Base-by-base conservation (phyloP, 1,140 invertebrate genomes). In the Zaprionus ornatus region DNA sequence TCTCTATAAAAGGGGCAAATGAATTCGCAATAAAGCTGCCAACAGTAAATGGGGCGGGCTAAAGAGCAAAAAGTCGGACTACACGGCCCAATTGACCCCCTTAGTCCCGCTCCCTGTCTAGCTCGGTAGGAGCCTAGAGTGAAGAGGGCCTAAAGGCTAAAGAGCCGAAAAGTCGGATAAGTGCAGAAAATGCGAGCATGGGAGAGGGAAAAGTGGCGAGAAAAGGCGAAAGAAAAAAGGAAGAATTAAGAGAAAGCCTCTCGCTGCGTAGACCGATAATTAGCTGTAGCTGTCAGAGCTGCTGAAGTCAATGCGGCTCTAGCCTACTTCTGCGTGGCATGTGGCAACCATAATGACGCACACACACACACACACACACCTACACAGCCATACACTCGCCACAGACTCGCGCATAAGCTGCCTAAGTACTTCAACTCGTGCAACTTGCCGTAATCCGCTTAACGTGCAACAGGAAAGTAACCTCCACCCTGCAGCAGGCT, bases 361-460 rank as follows among this genome's bases (percentile, higher is more conserved):
- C 21, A 27, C 67, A 50, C 45, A 52, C 21, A 25, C 60, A 50
- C 54, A n/a, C 29, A 65, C n/a, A 19, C 37, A 57, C 21, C 57
- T 3, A 32, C 6, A 12, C 1, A 56, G 0, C 23, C 13, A 25
- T 17, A 70, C 19, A 35, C 5, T 29, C 17, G 45, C 42, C 42
- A n/a, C 55, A 57, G 25, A 57, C 9, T 19, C 1, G 5, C 12
- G 52, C 45, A 23, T 62, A 62, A 69, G 66, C 72, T 40, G 72
- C 17, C 56, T 74, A 68, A 74, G 59, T 52, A 63, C 52, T 69
- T 69, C 66, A 63, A 63, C 73, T 74, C 68, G 37, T 74, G 52
- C 65, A 74, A 70, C 73, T 71, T 60, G 59, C 60, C 40, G 25
- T 75, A 75, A 75, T 70, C 73, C 67, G 73, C 73, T 75, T 75